Percentiles rank a stretch among this genome's conserved stretches.
These are phyloP conservation scores for Callipepla californica DNA, from an alignment of 2,113 vertebrate species.

Conservation along the genomic window DNA sequence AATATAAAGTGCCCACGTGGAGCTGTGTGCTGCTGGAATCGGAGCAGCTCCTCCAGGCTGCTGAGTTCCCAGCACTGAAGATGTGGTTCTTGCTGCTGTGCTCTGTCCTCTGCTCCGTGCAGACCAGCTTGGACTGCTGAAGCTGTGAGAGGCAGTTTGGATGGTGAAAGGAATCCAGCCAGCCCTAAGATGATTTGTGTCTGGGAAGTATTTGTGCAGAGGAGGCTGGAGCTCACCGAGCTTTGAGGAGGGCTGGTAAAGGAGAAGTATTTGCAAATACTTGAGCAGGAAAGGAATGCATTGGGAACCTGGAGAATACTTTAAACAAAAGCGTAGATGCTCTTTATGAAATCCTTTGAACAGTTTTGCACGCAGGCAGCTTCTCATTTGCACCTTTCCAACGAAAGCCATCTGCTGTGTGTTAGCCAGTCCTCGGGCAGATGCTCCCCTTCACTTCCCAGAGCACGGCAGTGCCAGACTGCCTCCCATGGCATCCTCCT, in stretches of 20 bases:
- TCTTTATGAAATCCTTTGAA: neutral
- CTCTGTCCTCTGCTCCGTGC: neutral
- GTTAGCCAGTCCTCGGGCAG: neutral
- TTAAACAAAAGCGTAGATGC: neutral
- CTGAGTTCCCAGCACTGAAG: neutral
- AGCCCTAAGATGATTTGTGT: neutral
- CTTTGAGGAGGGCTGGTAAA: neutral
- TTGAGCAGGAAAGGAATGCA: neutral
- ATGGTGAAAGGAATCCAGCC: neutral
- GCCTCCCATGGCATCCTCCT: neutral
- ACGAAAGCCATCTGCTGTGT: neutral
- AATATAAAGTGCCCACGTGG: neutral
- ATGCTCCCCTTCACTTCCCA: neutral
- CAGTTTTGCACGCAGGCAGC: neutral
- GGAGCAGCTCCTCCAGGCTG: neutral
- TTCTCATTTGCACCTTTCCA: neutral
- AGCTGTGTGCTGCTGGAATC: neutral
- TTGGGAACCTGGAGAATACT: neutral
- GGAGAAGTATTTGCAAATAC: neutral
- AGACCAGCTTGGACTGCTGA: neutral
- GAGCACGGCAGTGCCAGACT: neutral
- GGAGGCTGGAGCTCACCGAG: neutral
- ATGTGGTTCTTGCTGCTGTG: neutral
- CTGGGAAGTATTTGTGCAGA: neutral
- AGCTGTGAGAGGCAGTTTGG: neutral